Evolutionary conservation across 2,888 invertebrate species (phyloP).

Genomic region (Leucozona laternaria): DNA sequence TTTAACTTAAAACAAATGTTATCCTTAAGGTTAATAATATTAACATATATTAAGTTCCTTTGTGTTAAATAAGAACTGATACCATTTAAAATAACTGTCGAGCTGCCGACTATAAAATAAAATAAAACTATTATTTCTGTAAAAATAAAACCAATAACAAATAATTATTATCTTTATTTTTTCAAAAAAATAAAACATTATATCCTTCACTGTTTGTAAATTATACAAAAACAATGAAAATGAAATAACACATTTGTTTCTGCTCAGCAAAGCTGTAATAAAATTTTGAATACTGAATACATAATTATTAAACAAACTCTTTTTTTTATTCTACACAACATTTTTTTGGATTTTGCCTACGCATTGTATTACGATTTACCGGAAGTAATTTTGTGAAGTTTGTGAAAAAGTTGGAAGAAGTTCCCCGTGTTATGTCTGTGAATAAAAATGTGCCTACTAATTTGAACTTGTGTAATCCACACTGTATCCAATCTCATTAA

Average conservation of each 20-base stretch:
- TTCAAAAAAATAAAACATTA: no score
- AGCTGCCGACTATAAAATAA: no score
- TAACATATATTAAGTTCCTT: not conserved
- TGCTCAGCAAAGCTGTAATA: not conserved
- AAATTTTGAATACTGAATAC: not conserved
- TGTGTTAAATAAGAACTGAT: not conserved
- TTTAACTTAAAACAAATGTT: no score
- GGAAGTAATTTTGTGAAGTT: not conserved
- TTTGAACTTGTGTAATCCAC: not conserved
- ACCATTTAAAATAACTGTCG: not conserved
- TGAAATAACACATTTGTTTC: not conserved
- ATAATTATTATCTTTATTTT: no score
- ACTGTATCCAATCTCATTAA: not conserved
- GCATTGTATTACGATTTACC: not conserved
- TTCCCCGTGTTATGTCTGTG: not conserved
- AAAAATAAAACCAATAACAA: not conserved
- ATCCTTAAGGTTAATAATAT: not conserved
- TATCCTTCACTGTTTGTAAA: no score
- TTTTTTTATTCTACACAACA: not conserved
- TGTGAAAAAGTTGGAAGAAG: not conserved
- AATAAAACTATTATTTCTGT: not conserved
- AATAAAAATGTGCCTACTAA: not conserved
- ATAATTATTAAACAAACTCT: not conserved
- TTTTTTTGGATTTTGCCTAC: not conserved
- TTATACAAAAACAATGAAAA: not conserved